Evolutionary conservation across 2,888 invertebrate genomes (phyloP).

Genomic region (Callimorpha dominula): DNA sequence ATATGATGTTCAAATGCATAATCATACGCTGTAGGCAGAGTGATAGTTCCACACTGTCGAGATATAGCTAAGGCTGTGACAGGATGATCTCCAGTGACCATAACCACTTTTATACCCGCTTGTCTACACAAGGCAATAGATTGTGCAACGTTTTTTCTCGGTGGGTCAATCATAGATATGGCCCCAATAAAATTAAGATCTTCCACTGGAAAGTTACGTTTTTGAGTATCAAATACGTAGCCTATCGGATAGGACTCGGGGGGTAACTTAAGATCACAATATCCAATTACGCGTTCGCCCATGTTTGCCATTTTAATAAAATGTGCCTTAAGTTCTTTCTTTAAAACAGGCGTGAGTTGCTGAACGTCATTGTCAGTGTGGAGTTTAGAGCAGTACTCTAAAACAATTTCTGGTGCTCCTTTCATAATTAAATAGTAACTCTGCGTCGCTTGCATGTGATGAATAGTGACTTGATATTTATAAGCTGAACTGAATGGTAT

Average conservation of each 20-base stretch:
- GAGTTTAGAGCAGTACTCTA: slow-evolving; percentile 88
- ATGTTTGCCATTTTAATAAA: slow-evolving; percentile 93
- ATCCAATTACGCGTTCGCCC: slow-evolving; percentile 95
- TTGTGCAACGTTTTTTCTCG: slow-evolving; percentile 88
- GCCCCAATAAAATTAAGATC: slow-evolving; percentile 88
- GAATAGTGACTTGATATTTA: slow-evolving; percentile 91
- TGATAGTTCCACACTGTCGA: slow-evolving; percentile 89
- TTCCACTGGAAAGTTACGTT: slow-evolving; percentile 89
- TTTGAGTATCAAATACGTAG: slow-evolving; percentile 86
- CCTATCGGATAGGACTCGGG: slow-evolving; percentile 80
- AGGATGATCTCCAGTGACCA: slow-evolving; percentile 92
- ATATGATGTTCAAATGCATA: slow-evolving; percentile 88
- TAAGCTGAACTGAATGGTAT: slow-evolving; percentile 91
- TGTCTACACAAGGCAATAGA: slow-evolving; percentile 89
- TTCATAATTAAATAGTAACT: slow-evolving; percentile 90
- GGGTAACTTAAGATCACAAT: slow-evolving; percentile 90
- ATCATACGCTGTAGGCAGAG: slow-evolving; percentile 89
- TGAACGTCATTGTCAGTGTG: slow-evolving; percentile 85
- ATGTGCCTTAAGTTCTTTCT: slow-evolving; percentile 87
- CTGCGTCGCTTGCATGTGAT: slow-evolving; percentile 83
- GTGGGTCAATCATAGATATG: slow-evolving; percentile 91
- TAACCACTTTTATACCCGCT: slow-evolving; percentile 91
- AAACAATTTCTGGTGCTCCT: slow-evolving; percentile 91
- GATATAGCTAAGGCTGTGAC: slow-evolving; percentile 91
- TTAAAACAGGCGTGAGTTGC: slow-evolving; percentile 77